phyloP scores from a whole-genome alignment of 2,113 vertebrate species.

The Vidua chalybeata region DNA sequence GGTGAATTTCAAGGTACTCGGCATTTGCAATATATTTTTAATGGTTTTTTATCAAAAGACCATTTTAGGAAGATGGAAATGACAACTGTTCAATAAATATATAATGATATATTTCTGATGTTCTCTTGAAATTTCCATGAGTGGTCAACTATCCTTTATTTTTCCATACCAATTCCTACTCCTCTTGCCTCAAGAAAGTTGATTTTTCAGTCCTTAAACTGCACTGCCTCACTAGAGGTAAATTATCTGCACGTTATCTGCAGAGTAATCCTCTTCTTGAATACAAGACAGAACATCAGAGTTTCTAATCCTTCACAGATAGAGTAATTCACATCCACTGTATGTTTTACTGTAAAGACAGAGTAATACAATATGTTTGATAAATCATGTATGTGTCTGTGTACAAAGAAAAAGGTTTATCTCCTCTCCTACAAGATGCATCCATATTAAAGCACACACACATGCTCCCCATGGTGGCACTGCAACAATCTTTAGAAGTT shows the following conservation, averaged over 20 bases:
- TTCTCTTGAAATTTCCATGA: neutral
- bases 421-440: constrained; percentile 25
- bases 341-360: neutral
- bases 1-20: constrained; percentile 63
- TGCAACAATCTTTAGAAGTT: constrained; percentile 34
- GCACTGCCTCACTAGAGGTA: neutral
- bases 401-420: constrained; percentile 10
- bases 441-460: neutral
- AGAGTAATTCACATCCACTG: neutral
- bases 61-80: neutral
- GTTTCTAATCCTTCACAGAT: constrained; percentile 43
- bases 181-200: constrained; percentile 15
- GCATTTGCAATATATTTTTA: constrained; percentile 15
- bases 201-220: constrained; percentile 37
- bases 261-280: constrained; percentile 23
- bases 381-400: neutral
- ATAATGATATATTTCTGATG: neutral
- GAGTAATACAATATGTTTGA: constrained; percentile 15
- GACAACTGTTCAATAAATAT: constrained; percentile 18
- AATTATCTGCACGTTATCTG: constrained; percentile 7
- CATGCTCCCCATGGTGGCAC: neutral
- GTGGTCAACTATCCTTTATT: neutral
- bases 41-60: neutral
- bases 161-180: neutral
- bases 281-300: constrained; percentile 28